Conservation (phyloP, 2,797 vertebrate species). For the Eptatretus atami region DNA sequence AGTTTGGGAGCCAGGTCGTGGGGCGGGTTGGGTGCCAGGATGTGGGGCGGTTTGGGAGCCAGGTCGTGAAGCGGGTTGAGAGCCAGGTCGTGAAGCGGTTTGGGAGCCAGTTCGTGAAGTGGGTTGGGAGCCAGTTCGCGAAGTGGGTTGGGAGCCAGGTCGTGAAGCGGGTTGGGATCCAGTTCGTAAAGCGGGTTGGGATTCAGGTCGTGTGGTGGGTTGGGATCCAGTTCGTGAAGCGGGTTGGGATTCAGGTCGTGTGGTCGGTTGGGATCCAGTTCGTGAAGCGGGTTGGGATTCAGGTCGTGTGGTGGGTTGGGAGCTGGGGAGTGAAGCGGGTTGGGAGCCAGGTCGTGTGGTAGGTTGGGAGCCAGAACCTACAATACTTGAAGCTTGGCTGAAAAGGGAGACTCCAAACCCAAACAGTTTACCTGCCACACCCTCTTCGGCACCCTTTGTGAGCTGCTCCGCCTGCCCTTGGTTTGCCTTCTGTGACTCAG, state of each 20-base stretch:
- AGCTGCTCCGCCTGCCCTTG: no score
- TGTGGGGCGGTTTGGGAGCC: background rate
- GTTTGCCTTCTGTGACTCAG: no score
- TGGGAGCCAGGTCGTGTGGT: background rate
- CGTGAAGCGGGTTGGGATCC: no score
- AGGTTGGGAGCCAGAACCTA: slow-evolving; percentile 13
- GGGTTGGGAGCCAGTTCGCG: background rate
- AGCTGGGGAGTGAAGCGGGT: background rate
- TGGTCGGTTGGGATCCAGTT: background rate
- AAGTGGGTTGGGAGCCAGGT: background rate
- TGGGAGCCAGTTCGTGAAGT: background rate
- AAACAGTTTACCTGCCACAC: slow-evolving; percentile 76
- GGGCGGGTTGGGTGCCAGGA: no score
- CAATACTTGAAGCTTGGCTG: slow-evolving; percentile 78
- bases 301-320: background rate
- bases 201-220: background rate
- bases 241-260: background rate
- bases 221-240: background rate
- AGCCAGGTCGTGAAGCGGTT: background rate
- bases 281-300: no score
- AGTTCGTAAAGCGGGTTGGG: background rate
- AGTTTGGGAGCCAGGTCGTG: background rate
- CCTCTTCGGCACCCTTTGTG: slow-evolving; percentile 23
- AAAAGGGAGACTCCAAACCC: slow-evolving; percentile 78
- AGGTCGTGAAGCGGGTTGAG: background rate